Base-by-base conservation (phyloP, 2,888 invertebrate genomes). In the Diadegma fenestrale region DNA sequence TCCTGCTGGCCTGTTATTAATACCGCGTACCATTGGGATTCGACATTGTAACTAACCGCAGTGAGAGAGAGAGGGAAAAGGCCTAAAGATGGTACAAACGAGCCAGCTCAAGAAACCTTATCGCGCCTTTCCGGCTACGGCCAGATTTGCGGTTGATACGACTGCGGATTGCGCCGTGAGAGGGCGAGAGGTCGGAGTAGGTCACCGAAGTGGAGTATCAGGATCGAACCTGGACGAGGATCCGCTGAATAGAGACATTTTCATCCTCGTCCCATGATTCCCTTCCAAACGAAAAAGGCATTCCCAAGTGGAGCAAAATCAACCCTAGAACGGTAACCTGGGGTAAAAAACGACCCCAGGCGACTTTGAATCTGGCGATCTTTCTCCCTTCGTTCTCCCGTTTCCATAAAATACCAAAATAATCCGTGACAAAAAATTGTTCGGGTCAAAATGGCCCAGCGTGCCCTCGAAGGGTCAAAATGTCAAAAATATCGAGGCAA, bases 101-200 rank as follows among this genome's bases (percentile, higher is more conserved):
- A 58, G 58, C 14, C 58, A 14, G 26, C 58, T 58, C 58, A 58
- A 58, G 58, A 58, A 58, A 58, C 58, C 58, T 58, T 58, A 58
- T 58, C 58, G 58, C 10, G 58, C 58, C 26, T 58, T 54, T 58
- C 58, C 58, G 58, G 58, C 58, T 58, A 58, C 58, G 10, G 58
- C 14, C 14, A 58, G 58, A 58, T 58, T 58, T 58, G 58, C 58
- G 58, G 58, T 58, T 58, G 58, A 58, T 58, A 58, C 58, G 58
- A 58, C 22, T 58, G 26, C 58, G 58, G 58, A 58, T 58, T 26
- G 26, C 58, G 58, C 58, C 58, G 58, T 58, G 26, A 58, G 58
- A 58, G 58, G 58, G 58, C 58, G 58, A 58, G 26, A 58, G 58
- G 26, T 14, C 58, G 58, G 58, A 58, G 58, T 58, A 58, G 58